phyloP scores from a whole-genome alignment of 2,113 vertebrate species.

The Gnathonemus echidnorhynchus region DNA sequence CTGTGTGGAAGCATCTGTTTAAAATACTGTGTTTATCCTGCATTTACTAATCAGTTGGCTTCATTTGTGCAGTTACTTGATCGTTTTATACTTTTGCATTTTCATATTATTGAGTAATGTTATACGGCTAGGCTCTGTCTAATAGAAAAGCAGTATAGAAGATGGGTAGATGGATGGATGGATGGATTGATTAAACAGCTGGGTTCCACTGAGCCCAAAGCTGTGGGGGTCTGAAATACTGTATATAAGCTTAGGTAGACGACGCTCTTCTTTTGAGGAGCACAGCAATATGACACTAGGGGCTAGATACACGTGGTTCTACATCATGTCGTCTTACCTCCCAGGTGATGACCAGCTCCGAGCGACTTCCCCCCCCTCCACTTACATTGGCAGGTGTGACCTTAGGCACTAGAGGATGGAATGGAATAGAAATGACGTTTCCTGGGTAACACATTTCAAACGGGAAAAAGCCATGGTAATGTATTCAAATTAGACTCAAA shows the following conservation, averaged over 20 bases:
- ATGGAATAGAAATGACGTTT: slow-evolving; percentile 32
- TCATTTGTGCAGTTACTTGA: background rate
- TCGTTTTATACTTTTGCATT: background rate
- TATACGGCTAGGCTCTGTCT: background rate
- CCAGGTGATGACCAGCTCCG: slow-evolving; percentile 96
- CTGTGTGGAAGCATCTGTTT: background rate
- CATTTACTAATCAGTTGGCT: background rate
- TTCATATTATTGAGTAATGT: background rate
- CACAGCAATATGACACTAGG: background rate
- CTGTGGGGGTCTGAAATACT: background rate
- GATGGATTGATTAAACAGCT: background rate
- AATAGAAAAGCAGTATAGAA: background rate
- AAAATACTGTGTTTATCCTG: background rate
- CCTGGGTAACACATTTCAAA: background rate
- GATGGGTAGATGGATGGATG: background rate
- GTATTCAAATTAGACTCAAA: slow-evolving; percentile 13
- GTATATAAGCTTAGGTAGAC: background rate
- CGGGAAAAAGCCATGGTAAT: background rate
- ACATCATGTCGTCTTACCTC: slow-evolving; percentile 71
- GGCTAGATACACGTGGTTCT: slow-evolving; percentile 27
- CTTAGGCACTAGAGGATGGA: slow-evolving; percentile 73
- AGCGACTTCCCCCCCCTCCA: slow-evolving; percentile 91
- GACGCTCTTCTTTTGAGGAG: slow-evolving; percentile 30
- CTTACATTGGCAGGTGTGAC: slow-evolving; percentile 94
- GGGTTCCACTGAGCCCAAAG: background rate